Evolutionary conservation across 2,888 invertebrate species (phyloP), one percentile per base, ranked within the genome.

Genomic region (Pristionchus maxplancki): DNA sequence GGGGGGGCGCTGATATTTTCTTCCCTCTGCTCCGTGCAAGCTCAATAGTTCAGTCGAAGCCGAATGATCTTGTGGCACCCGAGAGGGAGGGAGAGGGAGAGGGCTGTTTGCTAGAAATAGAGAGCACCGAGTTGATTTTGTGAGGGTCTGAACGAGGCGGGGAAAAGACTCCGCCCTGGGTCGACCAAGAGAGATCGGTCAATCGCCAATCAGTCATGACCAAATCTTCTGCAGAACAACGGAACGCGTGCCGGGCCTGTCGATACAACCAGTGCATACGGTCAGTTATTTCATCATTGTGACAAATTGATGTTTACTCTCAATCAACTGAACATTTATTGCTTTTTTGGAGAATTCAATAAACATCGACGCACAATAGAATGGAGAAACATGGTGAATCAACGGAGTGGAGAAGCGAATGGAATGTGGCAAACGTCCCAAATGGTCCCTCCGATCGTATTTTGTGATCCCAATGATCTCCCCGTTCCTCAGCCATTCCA

Each of bases 221-320:
- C 40, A 17, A 8, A n/a, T 48, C 9, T 31, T 44, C 81, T 91
- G 71, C 89, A 92, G 92, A 92, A 86, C 91, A 92, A 53, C 88
- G 92, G 48, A 92, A 92, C 48, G 89, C 92, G 24, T 92, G 91
- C 50, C 89, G 92, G 24, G 89, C 92, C 0, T 91, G 92, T 81
- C 90, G 92, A 11, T 85, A 91, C 24, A 37, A 87, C 1, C 53
- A 74, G 64, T 91, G 91, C 81, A 83, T 92, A 17, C 81, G 89
- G 53, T 84, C 8, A 20, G 84, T 84, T 11, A 0, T 31, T 20
- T 62, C 11, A 28, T 62, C n/a, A 11, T 62, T 28, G 6, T 67
- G 67, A 31, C 44, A 9, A 20, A 1, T 4, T 20, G 4, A 50
- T 15, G 1, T 13, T 20, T 5, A n/a, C n/a, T n/a, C n/a, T n/a